Percentiles rank a stretch among this genome's conserved stretches.
Evolutionary conservation across 2,113 vertebrate genomes (phyloP).

Genomic region (Melospiza melodia): DNA sequence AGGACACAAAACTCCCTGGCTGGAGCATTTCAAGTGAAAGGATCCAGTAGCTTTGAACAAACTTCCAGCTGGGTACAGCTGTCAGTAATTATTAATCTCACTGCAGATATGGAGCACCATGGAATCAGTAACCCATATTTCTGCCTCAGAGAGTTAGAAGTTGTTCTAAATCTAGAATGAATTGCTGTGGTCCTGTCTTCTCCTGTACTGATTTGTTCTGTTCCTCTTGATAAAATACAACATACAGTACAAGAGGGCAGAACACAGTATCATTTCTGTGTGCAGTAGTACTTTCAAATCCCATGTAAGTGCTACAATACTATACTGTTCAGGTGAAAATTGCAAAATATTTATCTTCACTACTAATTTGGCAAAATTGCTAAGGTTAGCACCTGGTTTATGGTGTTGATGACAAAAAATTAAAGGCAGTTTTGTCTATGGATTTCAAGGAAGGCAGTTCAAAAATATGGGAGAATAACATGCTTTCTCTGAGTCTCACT

Average conservation of each 20-base stretch:
- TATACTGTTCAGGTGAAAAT: neutral
- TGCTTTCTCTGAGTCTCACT: neutral
- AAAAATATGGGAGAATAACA: neutral
- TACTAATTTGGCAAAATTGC: neutral
- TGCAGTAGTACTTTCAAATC: neutral
- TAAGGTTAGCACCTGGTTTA: neutral
- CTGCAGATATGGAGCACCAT: neutral
- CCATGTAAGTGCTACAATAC: neutral
- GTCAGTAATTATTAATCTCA: neutral
- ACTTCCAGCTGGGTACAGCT: neutral
- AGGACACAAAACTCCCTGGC: neutral
- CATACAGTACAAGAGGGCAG: neutral
- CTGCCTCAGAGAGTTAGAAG: neutral
- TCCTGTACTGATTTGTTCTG: neutral
- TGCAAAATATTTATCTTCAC: neutral
- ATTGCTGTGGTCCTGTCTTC: neutral
- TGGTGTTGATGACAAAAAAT: neutral
- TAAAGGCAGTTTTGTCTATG: neutral
- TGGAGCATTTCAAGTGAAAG: neutral
- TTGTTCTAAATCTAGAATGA: neutral
- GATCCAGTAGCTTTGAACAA: neutral
- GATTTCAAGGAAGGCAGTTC: neutral
- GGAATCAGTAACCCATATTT: neutral
- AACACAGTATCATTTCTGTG: neutral
- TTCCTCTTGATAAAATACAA: neutral